Percentiles rank a stretch among this genome's conserved stretches.
Conservation (phyloP, 2,888 invertebrate species). For the Scaptomyza tumidula region DNA sequence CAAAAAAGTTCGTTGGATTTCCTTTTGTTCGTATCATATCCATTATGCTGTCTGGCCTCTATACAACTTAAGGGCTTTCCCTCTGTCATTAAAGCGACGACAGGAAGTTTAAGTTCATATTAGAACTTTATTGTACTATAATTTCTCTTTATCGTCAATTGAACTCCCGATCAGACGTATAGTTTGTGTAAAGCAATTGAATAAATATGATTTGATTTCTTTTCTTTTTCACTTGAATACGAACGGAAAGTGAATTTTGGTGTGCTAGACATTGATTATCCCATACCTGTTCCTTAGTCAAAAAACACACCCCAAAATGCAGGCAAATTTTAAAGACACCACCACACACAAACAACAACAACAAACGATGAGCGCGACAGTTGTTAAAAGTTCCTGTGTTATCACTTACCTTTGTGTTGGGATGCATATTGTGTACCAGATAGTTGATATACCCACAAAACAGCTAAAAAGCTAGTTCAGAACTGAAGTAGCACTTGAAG, state of each 20-base stretch:
- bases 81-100: conserved; percentile 1
- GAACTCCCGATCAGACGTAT: conserved; percentile 3
- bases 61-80: conserved; percentile 5
- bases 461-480: conserved; percentile 14
- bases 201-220: no score
- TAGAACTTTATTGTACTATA: background rate
- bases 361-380: conserved; percentile 32
- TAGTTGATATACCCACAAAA: conserved; percentile 2
- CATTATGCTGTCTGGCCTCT: conserved; percentile 26
- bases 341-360: conserved; percentile 47
- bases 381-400: conserved; percentile 24
- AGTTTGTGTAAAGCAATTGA: no score
- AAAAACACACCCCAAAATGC: conserved; percentile 67
- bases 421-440: conserved; percentile 11
- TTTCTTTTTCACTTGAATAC: background rate
- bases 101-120: background rate
- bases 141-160: no score
- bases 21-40: conserved; percentile 24
- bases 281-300: conserved; percentile 63
- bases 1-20: conserved; percentile 11
- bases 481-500: conserved; percentile 9
- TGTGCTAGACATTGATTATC: conserved; percentile 67
- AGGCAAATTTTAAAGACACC: conserved; percentile 65
- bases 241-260: conserved; percentile 18
- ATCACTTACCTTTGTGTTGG: conserved; percentile 41